Conservation (phyloP, 2,888 invertebrate genomes). For the Tinea semifulvella region DNA sequence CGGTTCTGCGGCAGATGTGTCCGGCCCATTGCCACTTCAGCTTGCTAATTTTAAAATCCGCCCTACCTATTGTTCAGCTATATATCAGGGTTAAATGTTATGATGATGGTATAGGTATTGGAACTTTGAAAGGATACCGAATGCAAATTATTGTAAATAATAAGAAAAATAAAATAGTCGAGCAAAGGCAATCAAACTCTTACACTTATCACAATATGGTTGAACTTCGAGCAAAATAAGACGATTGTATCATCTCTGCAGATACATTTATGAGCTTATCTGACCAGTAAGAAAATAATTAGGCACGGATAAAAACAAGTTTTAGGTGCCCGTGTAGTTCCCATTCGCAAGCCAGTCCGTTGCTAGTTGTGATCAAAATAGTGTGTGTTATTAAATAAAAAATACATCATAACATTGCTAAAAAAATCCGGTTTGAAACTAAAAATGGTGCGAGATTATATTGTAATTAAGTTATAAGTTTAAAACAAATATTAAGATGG, state of each 20-base stretch:
- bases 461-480: constrained; percentile 11
- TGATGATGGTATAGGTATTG: no score
- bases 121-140: no score
- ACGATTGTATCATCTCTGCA: constrained; percentile 20
- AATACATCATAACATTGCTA: background rate
- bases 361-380: background rate
- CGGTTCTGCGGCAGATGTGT: no score
- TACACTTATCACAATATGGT: no score
- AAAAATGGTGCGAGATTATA: constrained; percentile 14
- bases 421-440: no score
- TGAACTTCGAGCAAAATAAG: background rate
- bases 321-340: background rate
- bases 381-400: constrained; percentile 1
- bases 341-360: background rate
- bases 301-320: constrained; percentile 6
- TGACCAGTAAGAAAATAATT: constrained; percentile 10
- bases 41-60: no score
- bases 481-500: constrained; percentile 17
- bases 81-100: no score
- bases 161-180: no score
- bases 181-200: no score
- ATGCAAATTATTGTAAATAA: no score
- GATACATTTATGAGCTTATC: constrained; percentile 17
- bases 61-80: no score
- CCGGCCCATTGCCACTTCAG: no score